Evolutionary conservation across 2,888 invertebrate genomes (phyloP).

Genomic region (Baronia brevicornis): DNA sequence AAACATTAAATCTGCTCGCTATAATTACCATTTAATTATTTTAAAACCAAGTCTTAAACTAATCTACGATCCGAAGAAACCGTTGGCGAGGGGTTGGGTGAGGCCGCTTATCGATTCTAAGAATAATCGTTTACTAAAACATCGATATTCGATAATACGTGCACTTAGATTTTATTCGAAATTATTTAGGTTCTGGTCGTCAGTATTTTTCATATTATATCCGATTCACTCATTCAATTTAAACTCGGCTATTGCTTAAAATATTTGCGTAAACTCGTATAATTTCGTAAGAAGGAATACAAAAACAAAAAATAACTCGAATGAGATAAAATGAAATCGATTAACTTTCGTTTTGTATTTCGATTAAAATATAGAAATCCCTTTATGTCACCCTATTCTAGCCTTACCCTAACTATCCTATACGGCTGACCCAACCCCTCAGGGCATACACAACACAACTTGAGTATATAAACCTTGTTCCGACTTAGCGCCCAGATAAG

Average conservation of each 20-base stretch:
- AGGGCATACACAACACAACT: neutral
- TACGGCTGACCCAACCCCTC: neutral
- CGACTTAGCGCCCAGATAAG: too few species aligned
- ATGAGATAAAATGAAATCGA: too few species aligned
- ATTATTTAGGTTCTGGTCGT: too few species aligned
- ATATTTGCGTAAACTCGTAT: neutral
- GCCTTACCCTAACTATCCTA: slow-evolving; percentile 5
- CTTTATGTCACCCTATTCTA: slow-evolving; percentile 3
- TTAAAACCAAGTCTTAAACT: slow-evolving; percentile 24
- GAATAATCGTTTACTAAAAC: too few species aligned
- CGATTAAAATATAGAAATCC: too few species aligned
- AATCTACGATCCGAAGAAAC: slow-evolving; percentile 8
- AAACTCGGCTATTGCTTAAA: too few species aligned
- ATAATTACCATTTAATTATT: slow-evolving; percentile 46
- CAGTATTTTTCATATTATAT: too few species aligned
- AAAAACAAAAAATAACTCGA: too few species aligned
- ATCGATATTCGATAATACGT: neutral
- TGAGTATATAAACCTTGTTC: neutral
- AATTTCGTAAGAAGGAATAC: neutral
- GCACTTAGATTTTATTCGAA: too few species aligned
- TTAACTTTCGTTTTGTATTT: too few species aligned
- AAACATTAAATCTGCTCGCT: slow-evolving; percentile 40
- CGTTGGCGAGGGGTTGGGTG: slow-evolving; percentile 1
- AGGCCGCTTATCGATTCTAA: slow-evolving; percentile 1
- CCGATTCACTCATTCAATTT: too few species aligned